A percentile compares a stretch with the other conserved stretches of the same genome.
These are phyloP conservation scores for Laticauda laticaudata DNA, from an alignment of 2,113 vertebrate species.

Conservation along the genomic window DNA sequence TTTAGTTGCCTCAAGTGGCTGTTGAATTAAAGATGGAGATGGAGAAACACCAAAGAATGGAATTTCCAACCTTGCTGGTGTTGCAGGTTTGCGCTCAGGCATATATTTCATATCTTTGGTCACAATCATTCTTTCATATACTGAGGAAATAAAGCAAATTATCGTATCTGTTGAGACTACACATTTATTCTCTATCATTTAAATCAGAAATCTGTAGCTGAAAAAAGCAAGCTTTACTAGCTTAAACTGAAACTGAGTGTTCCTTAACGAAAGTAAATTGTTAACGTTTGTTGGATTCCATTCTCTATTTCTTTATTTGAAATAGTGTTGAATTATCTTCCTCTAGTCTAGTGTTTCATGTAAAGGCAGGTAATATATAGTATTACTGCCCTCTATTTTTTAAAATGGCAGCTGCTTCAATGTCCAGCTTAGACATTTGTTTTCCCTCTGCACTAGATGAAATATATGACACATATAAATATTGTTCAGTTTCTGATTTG, in stretches of 20 bases:
- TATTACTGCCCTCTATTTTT: neutral
- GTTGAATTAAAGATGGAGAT: fast-evolving
- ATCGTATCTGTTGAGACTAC: neutral
- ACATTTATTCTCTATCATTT: fast-evolving
- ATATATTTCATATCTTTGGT: constrained; percentile 27
- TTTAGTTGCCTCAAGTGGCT: fast-evolving
- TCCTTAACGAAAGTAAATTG: constrained; percentile 3
- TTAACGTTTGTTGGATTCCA: neutral
- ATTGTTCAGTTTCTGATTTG: neutral
- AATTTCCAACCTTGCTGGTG: constrained; percentile 20
- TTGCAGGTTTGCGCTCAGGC: neutral
- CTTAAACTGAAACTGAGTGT: neutral
- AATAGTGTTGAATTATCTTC: neutral
- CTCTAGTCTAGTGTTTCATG: neutral
- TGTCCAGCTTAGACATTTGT: neutral
- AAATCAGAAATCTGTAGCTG: fast-evolving
- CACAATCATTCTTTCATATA: neutral
- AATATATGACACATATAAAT: neutral
- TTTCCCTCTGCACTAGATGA: neutral
- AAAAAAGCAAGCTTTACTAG: neutral
- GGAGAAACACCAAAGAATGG: constrained; percentile 37
- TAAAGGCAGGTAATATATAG: neutral
- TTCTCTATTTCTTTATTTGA: neutral
- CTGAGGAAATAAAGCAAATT: constrained; percentile 25
- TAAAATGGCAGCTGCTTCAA: neutral